Percentiles rank a stretch among this genome's conserved stretches.
Evolutionary conservation across 2,888 invertebrate species (phyloP).

Genomic region (Synergus itoensis): DNA sequence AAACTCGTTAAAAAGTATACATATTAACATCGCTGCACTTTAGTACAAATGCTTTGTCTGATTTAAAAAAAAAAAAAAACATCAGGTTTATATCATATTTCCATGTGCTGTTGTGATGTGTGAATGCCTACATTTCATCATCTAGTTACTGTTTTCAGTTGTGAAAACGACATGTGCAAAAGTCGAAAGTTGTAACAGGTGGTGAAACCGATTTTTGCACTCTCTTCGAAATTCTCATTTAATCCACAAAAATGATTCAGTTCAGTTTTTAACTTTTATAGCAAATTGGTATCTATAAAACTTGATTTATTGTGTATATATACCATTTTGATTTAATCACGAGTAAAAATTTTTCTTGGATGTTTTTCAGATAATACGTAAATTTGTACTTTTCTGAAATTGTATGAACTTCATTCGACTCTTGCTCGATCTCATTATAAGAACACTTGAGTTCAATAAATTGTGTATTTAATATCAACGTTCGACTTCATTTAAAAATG

Average conservation of each 20-base stretch:
- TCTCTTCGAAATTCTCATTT: conserved; percentile 12
- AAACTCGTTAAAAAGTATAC: conserved; percentile 67
- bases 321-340: conserved; percentile 5
- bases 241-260: background rate
- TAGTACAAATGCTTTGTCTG: conserved; percentile 76
- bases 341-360: conserved; percentile 3
- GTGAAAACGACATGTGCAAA: conserved; percentile 53
- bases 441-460: conserved; percentile 60
- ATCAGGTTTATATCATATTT: conserved; percentile 70
- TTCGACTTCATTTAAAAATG: conserved; percentile 49
- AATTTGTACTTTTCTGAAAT: conserved; percentile 7
- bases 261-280: background rate
- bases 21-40: conserved; percentile 75
- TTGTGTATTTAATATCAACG: conserved; percentile 57
- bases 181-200: conserved; percentile 45
- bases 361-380: conserved; percentile 11
- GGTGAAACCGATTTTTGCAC: conserved; percentile 48
- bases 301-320: conserved; percentile 33
- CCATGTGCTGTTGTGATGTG: conserved; percentile 67
- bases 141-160: conserved; percentile 54
- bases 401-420: conserved; percentile 41
- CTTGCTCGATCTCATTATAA: conserved; percentile 59
- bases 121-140: conserved; percentile 68
- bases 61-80: conserved; percentile 58
- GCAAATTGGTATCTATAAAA: conserved; percentile 17